Percentiles rank a stretch among this genome's conserved stretches.
Evolutionary conservation across 2,888 invertebrate genomes (phyloP).

Genomic region (Orthosia incerta): DNA sequence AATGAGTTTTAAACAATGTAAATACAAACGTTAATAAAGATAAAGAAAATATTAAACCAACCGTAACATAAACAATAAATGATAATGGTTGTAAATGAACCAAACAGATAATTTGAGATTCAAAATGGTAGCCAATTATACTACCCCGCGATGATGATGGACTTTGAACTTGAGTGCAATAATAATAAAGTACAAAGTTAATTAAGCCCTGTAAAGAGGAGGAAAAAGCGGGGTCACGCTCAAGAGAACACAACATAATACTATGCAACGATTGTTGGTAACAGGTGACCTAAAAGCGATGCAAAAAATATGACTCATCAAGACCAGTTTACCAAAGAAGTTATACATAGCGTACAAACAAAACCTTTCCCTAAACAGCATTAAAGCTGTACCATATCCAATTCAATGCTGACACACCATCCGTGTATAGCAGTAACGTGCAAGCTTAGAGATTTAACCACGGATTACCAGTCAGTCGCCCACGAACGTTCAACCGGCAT

Average conservation of each 20-base stretch:
- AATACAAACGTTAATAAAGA: constrained; percentile 20
- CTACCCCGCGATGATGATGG: constrained; percentile 7
- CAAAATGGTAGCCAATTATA: constrained; percentile 29
- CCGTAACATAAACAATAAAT: constrained; percentile 24
- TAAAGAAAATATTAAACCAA: constrained; percentile 31
- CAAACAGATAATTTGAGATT: constrained; percentile 27
- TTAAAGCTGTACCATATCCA: constrained; percentile 27
- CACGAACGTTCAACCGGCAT: constrained; percentile 25
- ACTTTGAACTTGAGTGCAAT: constrained; percentile 50
- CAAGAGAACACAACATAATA: constrained; percentile 71
- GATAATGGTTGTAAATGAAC: constrained; percentile 28
- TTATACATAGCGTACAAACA: not conserved
- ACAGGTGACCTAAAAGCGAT: constrained; percentile 35
- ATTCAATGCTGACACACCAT: constrained; percentile 7
- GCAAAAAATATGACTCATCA: constrained; percentile 25
- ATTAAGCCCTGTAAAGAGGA: constrained; percentile 40
- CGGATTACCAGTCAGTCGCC: constrained; percentile 51
- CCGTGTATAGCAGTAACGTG: constrained; percentile 18
- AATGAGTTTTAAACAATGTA: constrained; percentile 16
- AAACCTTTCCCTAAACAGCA: not conserved
- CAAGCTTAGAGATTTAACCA: constrained; percentile 54
- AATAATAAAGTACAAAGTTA: constrained; percentile 49
- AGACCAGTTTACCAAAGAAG: constrained; percentile 4
- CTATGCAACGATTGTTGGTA: constrained; percentile 62
- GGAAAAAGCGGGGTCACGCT: constrained; percentile 81